Base-by-base conservation (phyloP, 2,888 invertebrate species). In the Macroteleia sp. region DNA sequence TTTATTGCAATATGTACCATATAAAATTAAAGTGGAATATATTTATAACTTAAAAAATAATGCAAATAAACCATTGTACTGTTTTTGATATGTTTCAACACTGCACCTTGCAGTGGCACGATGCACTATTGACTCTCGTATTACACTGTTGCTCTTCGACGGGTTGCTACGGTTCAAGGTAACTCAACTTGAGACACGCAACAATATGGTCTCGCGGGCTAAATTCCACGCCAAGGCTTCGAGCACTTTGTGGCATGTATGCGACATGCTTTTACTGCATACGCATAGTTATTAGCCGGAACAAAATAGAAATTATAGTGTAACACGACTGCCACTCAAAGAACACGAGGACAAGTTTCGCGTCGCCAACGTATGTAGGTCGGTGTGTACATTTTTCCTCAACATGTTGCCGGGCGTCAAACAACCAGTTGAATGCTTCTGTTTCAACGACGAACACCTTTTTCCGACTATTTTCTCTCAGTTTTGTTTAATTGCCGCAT, bases 181-280 rank as follows among this genome's bases (percentile, higher is more conserved):
- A 28, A 77, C 61, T 67, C 59, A 56, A 77, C 67, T 73, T 41
- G 66, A 67, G 61, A 67, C 73, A 64, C 57, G 67, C 62, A 71
- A 71, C 28, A 52, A 32, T 70, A 41, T 30, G 62, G 67, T 67
- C 44, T 36, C 41, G 67, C 62, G 62, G 77, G 71, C 71, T 77
- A 62, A 70, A 77, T 77, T 69, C 73, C 73, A n/a, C 67, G 77
- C 54, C 77, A 67, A 77, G 71, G 77, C 56, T 36, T 32, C 52
- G 54, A 28, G 48, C 44, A 56, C 41, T 54, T 62, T 36, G 62
- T 32, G 57, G 17, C 39, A 19, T 44, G 54, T 46, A 62, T 50
- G 56, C 71, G 66, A 70, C 64, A 25, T 70, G 59, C 69, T 69
- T 70, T 70, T 64, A 34, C 76, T 41, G 70, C 42, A 16, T 44